Evolutionary conservation across 2,888 invertebrate genomes (phyloP).

Genomic region (Timandra comae): DNA sequence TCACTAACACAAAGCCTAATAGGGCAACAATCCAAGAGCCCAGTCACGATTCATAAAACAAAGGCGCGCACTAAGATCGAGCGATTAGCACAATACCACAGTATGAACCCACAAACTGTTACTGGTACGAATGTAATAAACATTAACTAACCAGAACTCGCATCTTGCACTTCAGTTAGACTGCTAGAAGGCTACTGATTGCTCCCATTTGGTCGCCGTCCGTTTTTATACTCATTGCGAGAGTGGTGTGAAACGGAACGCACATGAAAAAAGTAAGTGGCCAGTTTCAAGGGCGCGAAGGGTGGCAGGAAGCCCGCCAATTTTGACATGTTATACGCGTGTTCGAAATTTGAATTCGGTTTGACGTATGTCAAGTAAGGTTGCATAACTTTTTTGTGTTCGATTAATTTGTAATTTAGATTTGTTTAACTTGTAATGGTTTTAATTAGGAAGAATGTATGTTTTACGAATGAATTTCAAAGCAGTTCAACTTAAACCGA

Average conservation of each 20-base stretch:
- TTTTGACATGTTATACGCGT: conserved; percentile 33
- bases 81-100: too few species aligned
- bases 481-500: too few species aligned
- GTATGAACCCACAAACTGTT: conserved; percentile 75
- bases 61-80: too few species aligned
- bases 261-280: conserved; percentile 70
- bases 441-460: too few species aligned
- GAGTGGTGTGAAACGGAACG: conserved; percentile 53
- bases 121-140: conserved; percentile 8
- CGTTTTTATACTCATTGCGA: conserved; percentile 59
- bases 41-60: too few species aligned
- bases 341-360: conserved; percentile 11
- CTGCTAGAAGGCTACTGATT: conserved; percentile 75
- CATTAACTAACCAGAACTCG: conserved; percentile 68
- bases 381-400: too few species aligned
- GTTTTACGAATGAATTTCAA: too few species aligned
- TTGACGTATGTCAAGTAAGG: conserved; percentile 19
- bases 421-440: too few species aligned
- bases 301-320: conserved; percentile 64
- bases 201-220: conserved; percentile 55
- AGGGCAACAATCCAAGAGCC: too few species aligned
- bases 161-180: conserved; percentile 75
- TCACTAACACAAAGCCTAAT: conserved; percentile 2
- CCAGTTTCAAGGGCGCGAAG: conserved; percentile 67
- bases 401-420: too few species aligned